Percentiles rank a stretch among this genome's conserved stretches.
Conservation (phyloP, 2,888 invertebrate species). For the Panzeria rudis region DNA sequence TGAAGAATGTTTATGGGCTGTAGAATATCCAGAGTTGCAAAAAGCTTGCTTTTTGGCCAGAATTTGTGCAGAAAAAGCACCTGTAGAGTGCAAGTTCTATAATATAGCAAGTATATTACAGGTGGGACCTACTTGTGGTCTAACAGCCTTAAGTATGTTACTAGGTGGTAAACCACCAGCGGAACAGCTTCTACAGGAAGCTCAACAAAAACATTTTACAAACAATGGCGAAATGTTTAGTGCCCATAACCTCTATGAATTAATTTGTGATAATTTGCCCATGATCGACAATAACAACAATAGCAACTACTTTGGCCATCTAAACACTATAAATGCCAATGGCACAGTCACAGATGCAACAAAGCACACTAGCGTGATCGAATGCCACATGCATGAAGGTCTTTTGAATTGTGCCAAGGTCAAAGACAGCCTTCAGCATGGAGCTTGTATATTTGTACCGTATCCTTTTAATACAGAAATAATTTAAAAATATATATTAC, state of each 20-base stretch:
- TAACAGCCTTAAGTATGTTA: slow-evolving; percentile 94
- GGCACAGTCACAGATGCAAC: slow-evolving; percentile 24
- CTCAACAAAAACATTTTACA: slow-evolving; percentile 87
- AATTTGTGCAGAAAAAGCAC: slow-evolving; percentile 84
- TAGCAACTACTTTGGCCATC: slow-evolving; percentile 51
- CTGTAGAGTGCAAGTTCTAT: slow-evolving; percentile 84
- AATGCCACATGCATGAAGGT: slow-evolving; percentile 82
- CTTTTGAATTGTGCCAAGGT: slow-evolving; percentile 82
- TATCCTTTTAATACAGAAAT: slow-evolving; percentile 83
- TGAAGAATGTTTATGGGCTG: slow-evolving; percentile 86
- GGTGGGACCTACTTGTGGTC: slow-evolving; percentile 91
- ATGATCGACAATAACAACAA: slow-evolving; percentile 62
- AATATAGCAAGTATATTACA: slow-evolving; percentile 80
- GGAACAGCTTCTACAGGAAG: slow-evolving; percentile 86
- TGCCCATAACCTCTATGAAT: slow-evolving; percentile 87
- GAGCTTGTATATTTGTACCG: slow-evolving; percentile 84
- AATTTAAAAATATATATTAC: neutral
- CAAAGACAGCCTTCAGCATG: slow-evolving; percentile 81
- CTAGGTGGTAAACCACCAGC: slow-evolving; percentile 86
- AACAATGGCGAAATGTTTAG: slow-evolving; percentile 96
- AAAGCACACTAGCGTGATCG: slow-evolving; percentile 52
- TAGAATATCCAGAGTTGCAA: slow-evolving; percentile 85
- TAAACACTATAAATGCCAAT: slow-evolving; percentile 50
- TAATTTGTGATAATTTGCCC: slow-evolving; percentile 77
- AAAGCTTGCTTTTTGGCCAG: slow-evolving; percentile 86